Evolutionary conservation across 2,888 invertebrate genomes (phyloP), one percentile per base, ranked within the genome.

Genomic region (Gasteruption jaculator): DNA sequence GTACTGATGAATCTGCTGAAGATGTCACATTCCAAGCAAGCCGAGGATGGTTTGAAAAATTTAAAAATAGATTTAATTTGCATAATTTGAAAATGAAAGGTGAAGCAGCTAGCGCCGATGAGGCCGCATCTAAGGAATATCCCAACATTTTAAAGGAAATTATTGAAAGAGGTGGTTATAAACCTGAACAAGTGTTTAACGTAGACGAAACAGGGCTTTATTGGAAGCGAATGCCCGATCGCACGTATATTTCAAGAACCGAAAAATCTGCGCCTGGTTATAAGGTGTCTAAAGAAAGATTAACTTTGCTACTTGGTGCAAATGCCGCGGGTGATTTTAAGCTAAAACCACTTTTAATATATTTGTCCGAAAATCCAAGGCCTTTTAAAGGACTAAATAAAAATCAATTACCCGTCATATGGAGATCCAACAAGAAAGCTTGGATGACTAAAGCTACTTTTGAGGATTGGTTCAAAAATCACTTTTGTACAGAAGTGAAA

Each of bases 31-130:
- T n/a, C n/a, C n/a, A n/a, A n/a, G n/a, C n/a, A n/a, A n/a, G n/a
- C n/a, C n/a, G 41, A 15, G 53, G 56, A 15, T 56, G 54, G 53
- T 55, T 53, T 45, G 52, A 53, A 39, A 45, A 36, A 42, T 52
- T 52, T 37, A 48, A 43, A 43, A 20, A 20, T 19, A 2, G 32
- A 45, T 37, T 31, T 30, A 22, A 32, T 12, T 37, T 44, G 21
- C 34, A 34, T 34, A 34, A 14, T 24, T 22, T 34, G 15, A 34
- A 51, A 44, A 32, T 43, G 30, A 40, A 34, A 37, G 44, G 44
- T 12, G 44, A 41, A 41, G 32, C 29, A 14, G 38, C 41, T 24
- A 47, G 41, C 19, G 50, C 47, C 31, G 46, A 51, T 33, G 24
- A 44, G 32, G 45, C 41, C 30, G 36, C 43, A 24, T 38, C 49